Percentiles rank a stretch among this genome's conserved stretches.
Evolutionary conservation across 2,797 vertebrate species (phyloP).

Genomic region (Alexandromys oeconomus): DNA sequence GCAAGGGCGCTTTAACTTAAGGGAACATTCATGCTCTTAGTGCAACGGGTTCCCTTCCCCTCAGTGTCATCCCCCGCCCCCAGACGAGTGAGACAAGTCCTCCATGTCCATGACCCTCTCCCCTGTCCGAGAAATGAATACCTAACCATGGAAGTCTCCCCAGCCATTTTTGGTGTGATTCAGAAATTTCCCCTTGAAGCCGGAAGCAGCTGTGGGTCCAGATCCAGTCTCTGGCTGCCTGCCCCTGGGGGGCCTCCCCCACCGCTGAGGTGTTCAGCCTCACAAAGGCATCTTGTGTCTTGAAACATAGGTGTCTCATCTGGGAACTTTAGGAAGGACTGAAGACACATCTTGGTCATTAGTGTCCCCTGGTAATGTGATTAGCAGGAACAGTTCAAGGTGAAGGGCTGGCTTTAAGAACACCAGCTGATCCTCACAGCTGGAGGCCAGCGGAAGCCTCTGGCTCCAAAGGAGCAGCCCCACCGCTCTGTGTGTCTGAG

Average conservation of each 20-base stretch:
- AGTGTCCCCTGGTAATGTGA: conserved; percentile 2
- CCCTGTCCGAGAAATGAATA: not conserved
- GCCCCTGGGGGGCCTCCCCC: too few relatives aligned
- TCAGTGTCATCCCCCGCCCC: not conserved
- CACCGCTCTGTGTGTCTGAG: conserved; percentile 15
- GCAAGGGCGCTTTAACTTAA: not conserved
- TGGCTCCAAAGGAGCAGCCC: not conserved
- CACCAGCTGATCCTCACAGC: conserved; percentile 44
- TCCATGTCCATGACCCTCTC: not conserved
- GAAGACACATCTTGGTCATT: not conserved
- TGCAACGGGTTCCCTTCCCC: not conserved
- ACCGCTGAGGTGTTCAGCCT: not conserved
- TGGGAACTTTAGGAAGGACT: not conserved
- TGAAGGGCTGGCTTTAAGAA: conserved; percentile 54
- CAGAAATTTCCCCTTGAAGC: not conserved
- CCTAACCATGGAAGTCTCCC: not conserved
- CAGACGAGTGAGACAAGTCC: too few relatives aligned
- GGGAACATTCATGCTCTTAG: not conserved
- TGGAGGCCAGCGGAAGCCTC: not conserved
- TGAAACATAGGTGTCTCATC: not conserved
- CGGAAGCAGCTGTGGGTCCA: not conserved
- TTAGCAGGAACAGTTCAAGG: conserved; percentile 44
- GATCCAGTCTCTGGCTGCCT: not conserved
- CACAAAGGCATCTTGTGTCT: not conserved
- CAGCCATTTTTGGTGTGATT: not conserved